Conservation (phyloP, 2,888 invertebrate species). For the Cerastoderma edule region DNA sequence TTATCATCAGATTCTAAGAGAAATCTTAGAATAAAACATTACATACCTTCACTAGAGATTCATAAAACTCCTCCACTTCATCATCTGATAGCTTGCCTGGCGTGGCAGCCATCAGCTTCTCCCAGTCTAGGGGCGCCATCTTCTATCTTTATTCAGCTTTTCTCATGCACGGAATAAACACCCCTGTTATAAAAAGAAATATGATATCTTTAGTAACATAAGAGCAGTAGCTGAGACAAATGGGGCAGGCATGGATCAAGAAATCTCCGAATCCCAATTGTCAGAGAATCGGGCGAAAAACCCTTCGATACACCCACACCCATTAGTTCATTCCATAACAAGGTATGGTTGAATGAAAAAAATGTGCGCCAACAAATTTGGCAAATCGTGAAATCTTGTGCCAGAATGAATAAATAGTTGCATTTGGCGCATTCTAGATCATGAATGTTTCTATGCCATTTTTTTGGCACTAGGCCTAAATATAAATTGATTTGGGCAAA, state of each 20-base stretch:
- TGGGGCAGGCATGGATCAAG: no score
- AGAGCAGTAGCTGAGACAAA: background rate
- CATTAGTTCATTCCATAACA: no score
- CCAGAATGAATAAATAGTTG: no score
- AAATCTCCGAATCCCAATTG: background rate
- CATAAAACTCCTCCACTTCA: constrained; percentile 78
- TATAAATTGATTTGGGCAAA: no score
- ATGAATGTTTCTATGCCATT: no score
- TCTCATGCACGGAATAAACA: background rate
- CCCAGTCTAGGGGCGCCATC: constrained; percentile 82
- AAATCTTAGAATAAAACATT: background rate
- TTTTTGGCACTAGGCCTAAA: no score
- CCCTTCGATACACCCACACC: no score
- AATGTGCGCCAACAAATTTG: no score
- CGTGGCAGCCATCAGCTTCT: constrained; percentile 76
- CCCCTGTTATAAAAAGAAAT: background rate
- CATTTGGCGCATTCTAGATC: no score
- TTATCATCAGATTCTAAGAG: background rate
- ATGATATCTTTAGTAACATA: background rate
- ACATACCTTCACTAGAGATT: constrained; percentile 76
- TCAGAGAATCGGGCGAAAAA: background rate
- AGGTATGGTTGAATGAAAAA: no score
- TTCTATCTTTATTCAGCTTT: constrained; percentile 11
- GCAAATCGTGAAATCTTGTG: no score
- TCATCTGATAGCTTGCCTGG: constrained; percentile 75